Conservation (phyloP, 2,888 invertebrate genomes). For the Aporophyla lueneburgensis region DNA sequence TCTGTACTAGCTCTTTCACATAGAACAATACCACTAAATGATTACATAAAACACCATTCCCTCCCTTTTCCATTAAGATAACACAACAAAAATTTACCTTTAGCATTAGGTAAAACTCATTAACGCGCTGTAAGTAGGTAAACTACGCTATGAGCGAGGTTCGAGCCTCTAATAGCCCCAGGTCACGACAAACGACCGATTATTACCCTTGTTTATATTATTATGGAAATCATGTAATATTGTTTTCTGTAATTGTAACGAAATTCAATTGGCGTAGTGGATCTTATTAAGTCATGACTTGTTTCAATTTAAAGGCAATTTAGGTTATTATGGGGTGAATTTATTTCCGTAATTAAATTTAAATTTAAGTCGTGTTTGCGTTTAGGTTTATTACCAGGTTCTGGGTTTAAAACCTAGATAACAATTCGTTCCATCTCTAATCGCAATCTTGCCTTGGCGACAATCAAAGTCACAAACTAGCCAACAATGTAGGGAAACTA, state of each 20-base stretch:
- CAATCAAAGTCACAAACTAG: not conserved
- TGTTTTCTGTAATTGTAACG: slow-evolving; percentile 67
- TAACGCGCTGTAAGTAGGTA: slow-evolving; percentile 53
- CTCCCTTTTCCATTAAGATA: slow-evolving; percentile 62
- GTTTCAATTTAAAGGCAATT: slow-evolving; percentile 36
- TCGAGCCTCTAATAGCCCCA: slow-evolving; percentile 59
- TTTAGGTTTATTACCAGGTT: not conserved
- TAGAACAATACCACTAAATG: not conserved
- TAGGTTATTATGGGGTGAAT: not conserved
- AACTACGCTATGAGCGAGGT: slow-evolving; percentile 31
- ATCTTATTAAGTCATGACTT: slow-evolving; percentile 57
- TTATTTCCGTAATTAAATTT: not conserved
- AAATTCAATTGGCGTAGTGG: slow-evolving; percentile 70
- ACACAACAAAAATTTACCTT: slow-evolving; percentile 50
- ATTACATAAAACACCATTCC: slow-evolving; percentile 48
- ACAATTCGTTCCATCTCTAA: not conserved
- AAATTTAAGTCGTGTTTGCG: not conserved
- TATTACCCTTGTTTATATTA: slow-evolving; percentile 67
- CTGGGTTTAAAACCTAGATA: not conserved
- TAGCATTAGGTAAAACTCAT: slow-evolving; percentile 55
- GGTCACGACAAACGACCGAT: slow-evolving; percentile 66
- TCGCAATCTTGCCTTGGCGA: not conserved
- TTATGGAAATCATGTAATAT: slow-evolving; percentile 70
- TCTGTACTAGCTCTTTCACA: not conserved
- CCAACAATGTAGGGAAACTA: not conserved